Percentiles rank a stretch among this genome's conserved stretches.
These are phyloP conservation scores for Parauchenoglanis punctatus DNA, from an alignment of 2,797 vertebrate species.

Conservation along the genomic window DNA sequence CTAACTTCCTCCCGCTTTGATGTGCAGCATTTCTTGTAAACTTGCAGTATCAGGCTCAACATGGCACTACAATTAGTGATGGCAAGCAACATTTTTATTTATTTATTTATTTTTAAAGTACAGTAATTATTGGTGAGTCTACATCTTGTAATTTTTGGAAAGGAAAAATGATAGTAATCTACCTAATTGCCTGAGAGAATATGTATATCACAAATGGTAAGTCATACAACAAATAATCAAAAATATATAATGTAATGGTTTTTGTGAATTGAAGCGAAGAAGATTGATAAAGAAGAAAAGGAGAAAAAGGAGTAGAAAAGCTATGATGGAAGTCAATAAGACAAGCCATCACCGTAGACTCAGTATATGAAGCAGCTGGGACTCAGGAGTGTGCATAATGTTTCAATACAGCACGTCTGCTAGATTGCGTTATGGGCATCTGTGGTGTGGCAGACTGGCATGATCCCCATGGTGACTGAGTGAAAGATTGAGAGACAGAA, in stretches of 20 bases:
- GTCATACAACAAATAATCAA: not conserved
- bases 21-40: slow-evolving; percentile 18
- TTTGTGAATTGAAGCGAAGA: not conserved
- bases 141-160: not conserved
- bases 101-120: not conserved
- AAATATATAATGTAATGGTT: not conserved
- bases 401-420: slow-evolving; percentile 17
- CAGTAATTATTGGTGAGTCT: slow-evolving; percentile 11
- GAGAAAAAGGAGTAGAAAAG: not conserved
- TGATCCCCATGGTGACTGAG: slow-evolving; percentile 44
- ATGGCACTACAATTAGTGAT: not conserved
- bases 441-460: slow-evolving; percentile 60
- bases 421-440: slow-evolving; percentile 51
- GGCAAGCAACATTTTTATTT: not conserved
- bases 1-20: slow-evolving; percentile 21
- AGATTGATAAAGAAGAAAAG: not conserved
- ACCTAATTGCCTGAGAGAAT: not conserved
- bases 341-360: not conserved
- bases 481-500: slow-evolving; percentile 13
- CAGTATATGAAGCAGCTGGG: slow-evolving; percentile 21
- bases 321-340: slow-evolving; percentile 5
- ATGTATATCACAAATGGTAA: not conserved
- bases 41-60: not conserved
- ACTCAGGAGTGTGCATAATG: slow-evolving; percentile 21
- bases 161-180: not conserved